phyloP scores from a whole-genome alignment of 2,113 vertebrate genomes.

The Glaucomys volans region DNA sequence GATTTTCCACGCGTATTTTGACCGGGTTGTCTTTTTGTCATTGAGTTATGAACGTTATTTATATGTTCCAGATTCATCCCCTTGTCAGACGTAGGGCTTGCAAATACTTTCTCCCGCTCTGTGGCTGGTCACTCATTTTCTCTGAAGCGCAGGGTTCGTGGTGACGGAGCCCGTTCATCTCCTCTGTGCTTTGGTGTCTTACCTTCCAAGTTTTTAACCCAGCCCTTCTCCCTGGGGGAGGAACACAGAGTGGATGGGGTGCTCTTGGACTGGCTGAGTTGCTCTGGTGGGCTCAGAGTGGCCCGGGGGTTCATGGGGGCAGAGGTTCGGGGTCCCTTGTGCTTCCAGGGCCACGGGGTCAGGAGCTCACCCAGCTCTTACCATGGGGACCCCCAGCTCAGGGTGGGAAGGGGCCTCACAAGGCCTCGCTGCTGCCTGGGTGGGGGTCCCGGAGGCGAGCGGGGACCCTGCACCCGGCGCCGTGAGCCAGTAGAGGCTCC shows the following conservation, averaged over 20 bases:
- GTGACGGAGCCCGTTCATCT: not conserved
- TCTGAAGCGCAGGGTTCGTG: not conserved
- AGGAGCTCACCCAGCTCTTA: not conserved
- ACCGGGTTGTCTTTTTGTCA: not conserved
- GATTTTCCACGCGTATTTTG: not conserved
- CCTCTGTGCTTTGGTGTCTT: rapidly evolving
- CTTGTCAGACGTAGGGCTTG: not conserved
- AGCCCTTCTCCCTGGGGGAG: not conserved
- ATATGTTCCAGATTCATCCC: not conserved
- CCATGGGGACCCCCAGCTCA: not conserved
- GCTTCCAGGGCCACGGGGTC: rapidly evolving
- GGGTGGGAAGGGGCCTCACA: not conserved
- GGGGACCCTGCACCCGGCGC: rapidly evolving
- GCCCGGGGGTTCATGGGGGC: not conserved
- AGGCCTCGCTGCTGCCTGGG: not conserved
- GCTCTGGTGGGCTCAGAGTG: not conserved
- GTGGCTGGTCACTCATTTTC: not conserved
- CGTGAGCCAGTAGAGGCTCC: not conserved
- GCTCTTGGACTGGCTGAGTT: not conserved
- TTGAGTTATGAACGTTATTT: not conserved
- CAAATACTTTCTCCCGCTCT: not conserved
- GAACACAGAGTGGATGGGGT: too few species aligned
- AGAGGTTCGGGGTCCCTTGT: not conserved
- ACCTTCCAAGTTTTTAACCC: not conserved
- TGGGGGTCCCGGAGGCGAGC: not conserved